Percentiles rank a stretch among this genome's conserved stretches.
Conservation (phyloP, 1,140 invertebrate species). For the Spodoptera litura region DNA sequence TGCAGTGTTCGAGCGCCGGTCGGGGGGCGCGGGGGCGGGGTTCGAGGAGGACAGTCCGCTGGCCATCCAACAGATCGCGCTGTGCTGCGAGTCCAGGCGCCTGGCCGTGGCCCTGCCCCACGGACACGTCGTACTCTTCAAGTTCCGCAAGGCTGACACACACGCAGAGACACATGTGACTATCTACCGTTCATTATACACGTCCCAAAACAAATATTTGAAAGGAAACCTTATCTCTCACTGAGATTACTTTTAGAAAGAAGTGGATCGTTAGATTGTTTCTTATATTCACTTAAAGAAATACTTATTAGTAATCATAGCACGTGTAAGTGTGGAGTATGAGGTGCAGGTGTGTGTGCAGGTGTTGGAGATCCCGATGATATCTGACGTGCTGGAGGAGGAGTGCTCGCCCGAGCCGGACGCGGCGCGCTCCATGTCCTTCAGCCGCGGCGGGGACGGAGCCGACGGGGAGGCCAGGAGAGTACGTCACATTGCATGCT, state of each 20-base stretch:
- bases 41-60: constrained; percentile 90
- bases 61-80: constrained; percentile 96
- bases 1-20: constrained; percentile 77
- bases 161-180: constrained; percentile 93
- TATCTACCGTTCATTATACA: neutral
- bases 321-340: too few relatives aligned
- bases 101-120: constrained; percentile 95
- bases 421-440: constrained; percentile 89
- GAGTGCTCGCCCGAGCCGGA: constrained; percentile 89
- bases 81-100: constrained; percentile 96
- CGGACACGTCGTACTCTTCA: constrained; percentile 97
- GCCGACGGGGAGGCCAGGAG: constrained; percentile 87
- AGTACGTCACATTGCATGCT: constrained; percentile 68
- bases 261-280: too few relatives aligned
- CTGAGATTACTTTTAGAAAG: too few relatives aligned
- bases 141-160: constrained; percentile 96
- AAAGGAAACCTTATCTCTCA: neutral
- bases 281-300: too few relatives aligned
- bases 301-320: too few relatives aligned
- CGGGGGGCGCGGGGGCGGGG: constrained; percentile 82
- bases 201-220: too few relatives aligned
- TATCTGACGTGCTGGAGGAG: constrained; percentile 93
- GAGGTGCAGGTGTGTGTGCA: constrained; percentile 65
- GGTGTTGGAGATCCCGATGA: constrained; percentile 95
- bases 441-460: constrained; percentile 86